phyloP scores from a whole-genome alignment of 1,140 invertebrate genomes.

The Aphis gossypii region DNA sequence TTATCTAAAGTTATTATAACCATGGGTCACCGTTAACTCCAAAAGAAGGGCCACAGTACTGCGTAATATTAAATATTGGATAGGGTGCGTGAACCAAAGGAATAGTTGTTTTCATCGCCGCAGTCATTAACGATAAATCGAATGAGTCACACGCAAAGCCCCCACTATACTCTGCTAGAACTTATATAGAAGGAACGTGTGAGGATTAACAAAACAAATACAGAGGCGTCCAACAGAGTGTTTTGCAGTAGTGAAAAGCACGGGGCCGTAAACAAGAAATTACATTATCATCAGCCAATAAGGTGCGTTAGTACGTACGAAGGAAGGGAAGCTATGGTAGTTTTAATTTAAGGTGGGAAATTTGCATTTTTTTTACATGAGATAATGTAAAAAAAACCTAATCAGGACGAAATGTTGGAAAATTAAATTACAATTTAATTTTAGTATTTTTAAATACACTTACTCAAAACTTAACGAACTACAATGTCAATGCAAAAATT shows the following conservation, averaged over 20 bases:
- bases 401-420: background rate
- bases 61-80: background rate
- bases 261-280: slow-evolving; percentile 38
- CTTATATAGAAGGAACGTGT: slow-evolving; percentile 31
- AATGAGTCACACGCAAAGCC: slow-evolving; percentile 34
- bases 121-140: slow-evolving; percentile 44
- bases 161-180: background rate
- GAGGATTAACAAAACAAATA: slow-evolving; percentile 52
- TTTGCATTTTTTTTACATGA: background rate
- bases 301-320: background rate
- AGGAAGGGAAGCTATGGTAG: background rate
- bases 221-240: background rate
- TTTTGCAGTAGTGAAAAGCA: slow-evolving; percentile 19
- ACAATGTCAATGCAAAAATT: background rate
- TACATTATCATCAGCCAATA: slow-evolving; percentile 49
- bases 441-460: background rate
- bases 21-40: background rate
- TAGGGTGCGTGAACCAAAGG: background rate
- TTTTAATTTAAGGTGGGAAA: background rate
- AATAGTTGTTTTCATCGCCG: slow-evolving; percentile 13
- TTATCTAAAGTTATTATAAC: background rate
- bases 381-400: background rate
- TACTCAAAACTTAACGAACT: background rate
- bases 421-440: background rate
- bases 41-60: background rate